These are phyloP conservation scores for Drosophila neocordata DNA, from an alignment of 1,140 invertebrate genomes.

Conservation along the genomic window DNA sequence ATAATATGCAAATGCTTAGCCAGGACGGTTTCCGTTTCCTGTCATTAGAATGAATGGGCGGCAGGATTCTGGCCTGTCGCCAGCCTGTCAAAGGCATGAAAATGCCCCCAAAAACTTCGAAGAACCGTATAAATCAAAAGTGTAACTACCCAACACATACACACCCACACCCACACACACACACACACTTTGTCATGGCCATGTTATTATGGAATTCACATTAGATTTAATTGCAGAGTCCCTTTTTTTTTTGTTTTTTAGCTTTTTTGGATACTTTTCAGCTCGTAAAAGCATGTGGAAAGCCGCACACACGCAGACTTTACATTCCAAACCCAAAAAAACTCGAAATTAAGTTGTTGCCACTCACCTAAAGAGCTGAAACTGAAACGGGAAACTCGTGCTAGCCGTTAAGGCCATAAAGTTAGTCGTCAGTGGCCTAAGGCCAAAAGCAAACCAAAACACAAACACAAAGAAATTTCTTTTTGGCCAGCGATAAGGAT, in stretches of 20 bases:
- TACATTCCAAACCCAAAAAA: constrained; percentile 40
- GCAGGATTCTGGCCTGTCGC: constrained; percentile 62
- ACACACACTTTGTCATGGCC: constrained; percentile 65
- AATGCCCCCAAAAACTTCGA: constrained; percentile 50
- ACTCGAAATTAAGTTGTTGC: constrained; percentile 72
- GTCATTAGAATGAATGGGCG: constrained; percentile 53
- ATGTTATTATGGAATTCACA: constrained; percentile 79
- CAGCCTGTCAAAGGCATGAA: constrained; percentile 77
- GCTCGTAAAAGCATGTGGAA: constrained; percentile 54
- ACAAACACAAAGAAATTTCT: constrained; percentile 16
- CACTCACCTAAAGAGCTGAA: constrained; percentile 19
- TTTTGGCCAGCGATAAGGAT: constrained; percentile 64
- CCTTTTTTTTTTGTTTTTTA: constrained; percentile 24
- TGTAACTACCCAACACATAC: constrained; percentile 51
- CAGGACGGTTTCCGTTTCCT: constrained; percentile 71
- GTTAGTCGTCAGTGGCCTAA: constrained; percentile 40
- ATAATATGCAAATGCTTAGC: constrained; percentile 74
- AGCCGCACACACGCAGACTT: constrained; percentile 47
- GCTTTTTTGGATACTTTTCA: constrained; percentile 58
- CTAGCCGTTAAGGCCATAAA: constrained; percentile 73
- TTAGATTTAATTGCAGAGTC: constrained; percentile 74
- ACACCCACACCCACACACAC: neutral
- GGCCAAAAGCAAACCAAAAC: constrained; percentile 17
- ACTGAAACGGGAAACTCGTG: constrained; percentile 66
- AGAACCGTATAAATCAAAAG: constrained; percentile 79